Evolutionary conservation across 2,888 invertebrate species (phyloP).

Genomic region (Polietes domitor): DNA sequence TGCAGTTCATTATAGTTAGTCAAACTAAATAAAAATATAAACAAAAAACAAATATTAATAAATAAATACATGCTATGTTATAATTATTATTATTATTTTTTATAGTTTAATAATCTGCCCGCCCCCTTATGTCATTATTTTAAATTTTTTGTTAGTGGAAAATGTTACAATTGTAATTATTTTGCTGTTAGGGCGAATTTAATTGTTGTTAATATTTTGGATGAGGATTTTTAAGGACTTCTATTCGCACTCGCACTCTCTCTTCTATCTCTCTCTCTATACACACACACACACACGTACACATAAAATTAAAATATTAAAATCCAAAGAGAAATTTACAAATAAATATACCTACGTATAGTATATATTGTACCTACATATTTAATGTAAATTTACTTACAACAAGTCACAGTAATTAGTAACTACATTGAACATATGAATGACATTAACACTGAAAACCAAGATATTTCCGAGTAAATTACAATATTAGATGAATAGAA

Average conservation of each 20-base stretch:
- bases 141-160: slow-evolving; percentile 22
- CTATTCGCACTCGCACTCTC: too few species aligned
- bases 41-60: slow-evolving; percentile 32
- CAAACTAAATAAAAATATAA: slow-evolving; percentile 44
- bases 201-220: too few species aligned
- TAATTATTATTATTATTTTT: slow-evolving; percentile 30
- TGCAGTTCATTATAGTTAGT: slow-evolving; percentile 55
- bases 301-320: background rate
- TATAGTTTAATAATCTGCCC: slow-evolving; percentile 36
- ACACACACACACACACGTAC: background rate
- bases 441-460: slow-evolving; percentile 8
- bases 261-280: background rate
- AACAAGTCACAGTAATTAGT: slow-evolving; percentile 17
- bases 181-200: background rate
- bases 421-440: background rate
- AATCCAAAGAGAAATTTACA: slow-evolving; percentile 21
- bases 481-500: background rate
- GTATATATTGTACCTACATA: slow-evolving; percentile 11
- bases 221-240: too few species aligned
- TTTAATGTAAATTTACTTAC: background rate
- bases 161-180: background rate
- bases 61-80: slow-evolving; percentile 37
- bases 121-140: slow-evolving; percentile 7
- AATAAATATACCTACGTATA: background rate
- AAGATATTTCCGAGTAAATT: background rate